Evolutionary conservation across 2,888 invertebrate genomes (phyloP).

Genomic region (Nasonovia ribisnigri): DNA sequence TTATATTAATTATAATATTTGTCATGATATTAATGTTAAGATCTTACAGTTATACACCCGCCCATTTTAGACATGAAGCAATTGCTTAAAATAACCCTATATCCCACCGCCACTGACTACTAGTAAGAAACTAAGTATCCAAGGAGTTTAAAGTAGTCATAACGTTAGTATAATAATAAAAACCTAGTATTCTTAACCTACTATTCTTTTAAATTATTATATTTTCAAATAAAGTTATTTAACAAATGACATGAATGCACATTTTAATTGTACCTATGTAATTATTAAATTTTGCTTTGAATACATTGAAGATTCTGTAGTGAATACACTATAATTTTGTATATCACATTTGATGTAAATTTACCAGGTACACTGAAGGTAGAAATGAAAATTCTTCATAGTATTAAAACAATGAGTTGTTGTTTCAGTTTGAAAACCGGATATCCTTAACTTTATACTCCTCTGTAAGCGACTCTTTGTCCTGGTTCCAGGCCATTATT

Average conservation of each 20-base stretch:
- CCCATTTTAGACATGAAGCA: too few species aligned
- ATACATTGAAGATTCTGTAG: neutral
- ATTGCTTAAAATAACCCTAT: too few species aligned
- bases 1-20: too few species aligned
- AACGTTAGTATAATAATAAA: neutral
- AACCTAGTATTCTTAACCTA: neutral
- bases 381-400: conserved; percentile 36
- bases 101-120: too few species aligned
- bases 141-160: neutral
- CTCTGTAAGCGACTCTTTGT: conserved; percentile 29
- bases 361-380: conserved; percentile 19
- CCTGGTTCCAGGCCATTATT: neutral
- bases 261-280: neutral
- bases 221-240: neutral
- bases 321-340: neutral
- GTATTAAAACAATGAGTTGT: conserved; percentile 59
- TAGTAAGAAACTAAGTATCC: neutral
- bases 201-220: neutral
- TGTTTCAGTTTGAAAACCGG: conserved; percentile 58
- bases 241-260: neutral
- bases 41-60: too few species aligned
- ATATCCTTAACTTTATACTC: conserved; percentile 47
- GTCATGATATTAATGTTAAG: too few species aligned
- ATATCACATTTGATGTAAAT: neutral
- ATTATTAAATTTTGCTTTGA: neutral